A percentile compares a stretch with the other conserved stretches of the same genome.
Evolutionary conservation across 1,140 invertebrate species (phyloP).

Genomic region (Dreissena rostriformis): DNA sequence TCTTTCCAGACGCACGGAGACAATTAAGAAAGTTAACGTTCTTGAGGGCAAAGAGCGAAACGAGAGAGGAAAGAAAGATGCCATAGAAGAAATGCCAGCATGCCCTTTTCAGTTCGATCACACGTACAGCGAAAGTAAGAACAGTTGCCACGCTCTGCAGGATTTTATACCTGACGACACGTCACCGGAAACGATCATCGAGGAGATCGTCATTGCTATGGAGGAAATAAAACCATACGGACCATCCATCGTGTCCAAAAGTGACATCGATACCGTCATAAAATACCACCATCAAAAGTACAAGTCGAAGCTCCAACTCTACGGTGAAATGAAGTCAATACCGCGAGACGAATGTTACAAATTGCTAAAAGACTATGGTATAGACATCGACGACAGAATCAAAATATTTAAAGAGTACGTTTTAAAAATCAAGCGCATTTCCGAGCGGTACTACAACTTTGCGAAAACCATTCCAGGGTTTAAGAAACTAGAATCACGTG

Average conservation of each 20-base stretch:
- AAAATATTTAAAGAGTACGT: slow-evolving; percentile 37
- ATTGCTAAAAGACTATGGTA: slow-evolving; percentile 49
- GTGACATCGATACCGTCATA: slow-evolving; percentile 24
- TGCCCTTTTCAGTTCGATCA: slow-evolving; percentile 28
- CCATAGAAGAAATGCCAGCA: background rate
- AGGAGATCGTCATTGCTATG: slow-evolving; percentile 27
- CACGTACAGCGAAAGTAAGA: slow-evolving; percentile 36
- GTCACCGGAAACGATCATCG: slow-evolving; percentile 9
- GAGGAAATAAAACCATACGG: slow-evolving; percentile 41
- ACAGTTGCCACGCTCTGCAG: background rate
- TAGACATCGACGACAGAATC: slow-evolving; percentile 43
- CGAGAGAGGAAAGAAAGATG: background rate
- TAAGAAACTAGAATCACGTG: slow-evolving; percentile 23
- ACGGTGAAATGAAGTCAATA: slow-evolving; percentile 43
- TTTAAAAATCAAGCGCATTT: slow-evolving; percentile 12
- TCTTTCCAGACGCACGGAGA: slow-evolving; percentile 42
- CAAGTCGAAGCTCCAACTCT: slow-evolving; percentile 21
- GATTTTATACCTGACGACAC: slow-evolving; percentile 17
- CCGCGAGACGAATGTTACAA: slow-evolving; percentile 46
- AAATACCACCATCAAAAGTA: slow-evolving; percentile 39
- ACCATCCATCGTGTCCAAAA: slow-evolving; percentile 12
- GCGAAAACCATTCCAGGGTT: slow-evolving; percentile 48
- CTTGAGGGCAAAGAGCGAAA: slow-evolving; percentile 32
- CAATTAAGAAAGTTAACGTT: slow-evolving; percentile 43
- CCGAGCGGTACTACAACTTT: slow-evolving; percentile 43